Conservation (phyloP, 1,140 invertebrate genomes). For the Tachypleus tridentatus region DNA sequence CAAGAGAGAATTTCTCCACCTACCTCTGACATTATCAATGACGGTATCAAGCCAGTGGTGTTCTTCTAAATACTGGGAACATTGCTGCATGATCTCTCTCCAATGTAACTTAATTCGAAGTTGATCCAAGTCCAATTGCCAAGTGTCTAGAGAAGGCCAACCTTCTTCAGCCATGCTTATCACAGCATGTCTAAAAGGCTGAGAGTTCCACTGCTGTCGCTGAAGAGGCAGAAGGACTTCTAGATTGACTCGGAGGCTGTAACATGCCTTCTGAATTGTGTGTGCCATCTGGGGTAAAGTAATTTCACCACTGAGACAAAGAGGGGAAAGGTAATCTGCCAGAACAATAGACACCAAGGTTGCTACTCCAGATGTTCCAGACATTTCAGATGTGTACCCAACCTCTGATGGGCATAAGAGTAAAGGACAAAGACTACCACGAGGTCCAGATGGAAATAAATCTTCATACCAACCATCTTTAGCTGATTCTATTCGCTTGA, state of each 20-base stretch:
- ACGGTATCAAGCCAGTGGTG: conserved; percentile 6
- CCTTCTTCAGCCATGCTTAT: too few species aligned
- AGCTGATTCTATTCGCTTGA: too few species aligned
- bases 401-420: conserved; percentile 8
- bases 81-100: neutral
- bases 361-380: conserved; percentile 5
- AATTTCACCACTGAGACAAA: neutral
- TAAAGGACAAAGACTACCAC: conserved; percentile 14
- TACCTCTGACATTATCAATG: conserved; percentile 8
- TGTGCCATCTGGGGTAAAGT: too few species aligned
- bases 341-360: conserved; percentile 6
- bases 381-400: neutral
- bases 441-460: conserved; percentile 7
- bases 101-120: neutral
- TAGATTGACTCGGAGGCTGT: too few species aligned
- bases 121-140: too few species aligned
- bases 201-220: too few species aligned
- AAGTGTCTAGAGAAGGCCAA: too few species aligned
- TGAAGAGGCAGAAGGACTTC: too few species aligned
- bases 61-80: conserved; percentile 4
- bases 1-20: conserved; percentile 5
- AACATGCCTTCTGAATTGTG: too few species aligned
- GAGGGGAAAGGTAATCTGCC: neutral
- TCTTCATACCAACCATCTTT: neutral
- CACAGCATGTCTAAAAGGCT: too few species aligned